Conservation (phyloP, 2,113 vertebrate genomes). For the Pholis gunnellus region DNA sequence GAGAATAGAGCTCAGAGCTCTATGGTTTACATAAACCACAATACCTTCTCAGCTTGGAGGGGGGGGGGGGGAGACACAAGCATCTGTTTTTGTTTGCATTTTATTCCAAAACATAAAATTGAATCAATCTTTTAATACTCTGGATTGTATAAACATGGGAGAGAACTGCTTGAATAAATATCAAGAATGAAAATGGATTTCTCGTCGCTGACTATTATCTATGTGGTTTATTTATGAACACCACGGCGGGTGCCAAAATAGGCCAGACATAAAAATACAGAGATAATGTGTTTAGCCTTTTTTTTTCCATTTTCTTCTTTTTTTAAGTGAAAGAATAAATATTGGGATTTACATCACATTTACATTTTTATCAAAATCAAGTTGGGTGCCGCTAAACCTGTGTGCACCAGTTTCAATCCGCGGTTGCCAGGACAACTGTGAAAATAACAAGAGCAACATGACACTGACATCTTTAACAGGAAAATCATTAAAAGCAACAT, state of each 20-base stretch:
- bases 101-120: constrained; percentile 93
- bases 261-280: constrained; percentile 80
- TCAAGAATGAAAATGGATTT: constrained; percentile 93
- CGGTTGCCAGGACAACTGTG: constrained; percentile 64
- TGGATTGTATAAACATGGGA: constrained; percentile 89
- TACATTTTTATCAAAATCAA: constrained; percentile 83
- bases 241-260: constrained; percentile 77
- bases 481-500: constrained; percentile 80
- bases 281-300: constrained; percentile 81
- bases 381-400: constrained; percentile 65
- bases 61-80: constrained; percentile 81
- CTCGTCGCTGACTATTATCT: constrained; percentile 88
- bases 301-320: constrained; percentile 77
- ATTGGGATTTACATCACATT: constrained; percentile 84
- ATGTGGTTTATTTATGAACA: constrained; percentile 86
- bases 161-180: constrained; percentile 88
- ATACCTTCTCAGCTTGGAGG: constrained; percentile 74
- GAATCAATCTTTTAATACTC: constrained; percentile 97
- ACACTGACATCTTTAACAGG: constrained; percentile 79
- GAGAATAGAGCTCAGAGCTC: constrained; percentile 80
- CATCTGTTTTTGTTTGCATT: constrained; percentile 91
- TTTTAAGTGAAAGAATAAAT: constrained; percentile 83
- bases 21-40: constrained; percentile 79
- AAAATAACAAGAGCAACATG: constrained; percentile 74
- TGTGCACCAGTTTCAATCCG: constrained; percentile 27